Evolutionary conservation across 2,888 invertebrate genomes (phyloP).

Genomic region (Rhamphomyia laevipes): DNA sequence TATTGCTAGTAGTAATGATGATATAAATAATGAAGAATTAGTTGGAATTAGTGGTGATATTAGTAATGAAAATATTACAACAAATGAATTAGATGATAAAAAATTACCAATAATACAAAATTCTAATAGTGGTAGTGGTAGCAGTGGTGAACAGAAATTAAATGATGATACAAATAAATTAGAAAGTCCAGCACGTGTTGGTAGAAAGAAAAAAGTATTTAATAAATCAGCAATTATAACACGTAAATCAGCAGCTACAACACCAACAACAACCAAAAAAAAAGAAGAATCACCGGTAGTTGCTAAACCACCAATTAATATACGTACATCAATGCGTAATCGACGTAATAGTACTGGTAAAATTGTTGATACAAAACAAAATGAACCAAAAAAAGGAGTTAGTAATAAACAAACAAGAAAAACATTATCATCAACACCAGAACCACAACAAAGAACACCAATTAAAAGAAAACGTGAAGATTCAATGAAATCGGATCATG

Average conservation of each 20-base stretch:
- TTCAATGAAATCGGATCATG: neutral
- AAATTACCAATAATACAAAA: no score
- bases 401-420: neutral
- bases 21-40: no score
- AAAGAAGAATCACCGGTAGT: no score
- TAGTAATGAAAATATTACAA: no score
- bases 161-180: neutral
- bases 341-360: neutral
- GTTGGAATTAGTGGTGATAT: no score
- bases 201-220: neutral
- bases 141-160: neutral
- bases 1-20: no score
- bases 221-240: neutral
- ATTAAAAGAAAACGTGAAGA: conserved; percentile 1
- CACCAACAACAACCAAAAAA: neutral
- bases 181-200: neutral
- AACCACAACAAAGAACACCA: neutral
- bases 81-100: no score
- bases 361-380: neutral
- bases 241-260: neutral
- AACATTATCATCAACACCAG: neutral
- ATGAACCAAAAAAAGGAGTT: neutral
- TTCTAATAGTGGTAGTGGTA: neutral
- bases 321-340: neutral
- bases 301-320: no score